These are phyloP conservation scores for Anas georgica DNA, from an alignment of 2,797 vertebrate genomes.

Conservation along the genomic window DNA sequence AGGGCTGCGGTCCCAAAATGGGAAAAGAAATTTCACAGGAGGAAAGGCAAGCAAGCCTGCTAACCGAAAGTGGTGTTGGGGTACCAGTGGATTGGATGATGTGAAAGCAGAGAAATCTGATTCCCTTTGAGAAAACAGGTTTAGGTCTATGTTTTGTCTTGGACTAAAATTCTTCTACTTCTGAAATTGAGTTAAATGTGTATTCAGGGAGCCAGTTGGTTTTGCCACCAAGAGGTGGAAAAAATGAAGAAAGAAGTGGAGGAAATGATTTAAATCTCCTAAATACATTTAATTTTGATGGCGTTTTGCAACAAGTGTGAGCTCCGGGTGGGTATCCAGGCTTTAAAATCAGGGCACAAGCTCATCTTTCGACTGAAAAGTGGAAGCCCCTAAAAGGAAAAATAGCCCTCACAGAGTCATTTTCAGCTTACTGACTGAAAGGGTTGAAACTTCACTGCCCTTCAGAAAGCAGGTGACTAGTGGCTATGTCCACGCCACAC, in stretches of 20 bases:
- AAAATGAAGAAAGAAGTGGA: too few species aligned
- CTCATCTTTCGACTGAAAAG: neutral
- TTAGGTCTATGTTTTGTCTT: neutral
- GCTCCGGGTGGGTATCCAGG: neutral
- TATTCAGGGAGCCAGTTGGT: neutral
- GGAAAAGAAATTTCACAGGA: neutral
- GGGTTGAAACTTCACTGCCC: neutral
- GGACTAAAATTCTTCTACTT: neutral
- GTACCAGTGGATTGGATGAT: neutral
- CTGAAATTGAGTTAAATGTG: neutral
- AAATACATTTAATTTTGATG: neutral
- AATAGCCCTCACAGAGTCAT: neutral
- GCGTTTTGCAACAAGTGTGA: neutral
- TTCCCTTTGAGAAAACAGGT: neutral
- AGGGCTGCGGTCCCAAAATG: neutral
- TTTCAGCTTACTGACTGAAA: neutral
- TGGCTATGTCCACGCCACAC: neutral
- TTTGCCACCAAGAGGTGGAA: neutral
- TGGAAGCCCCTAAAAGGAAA: neutral
- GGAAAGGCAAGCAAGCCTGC: neutral
- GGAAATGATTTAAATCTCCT: neutral
- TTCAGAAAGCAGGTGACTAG: neutral
- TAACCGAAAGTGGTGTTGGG: neutral
- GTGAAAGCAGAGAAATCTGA: neutral
- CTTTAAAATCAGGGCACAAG: neutral